Conservation (phyloP, 92 coral and sea anemone species). For the Palythoa grandis region DNA sequence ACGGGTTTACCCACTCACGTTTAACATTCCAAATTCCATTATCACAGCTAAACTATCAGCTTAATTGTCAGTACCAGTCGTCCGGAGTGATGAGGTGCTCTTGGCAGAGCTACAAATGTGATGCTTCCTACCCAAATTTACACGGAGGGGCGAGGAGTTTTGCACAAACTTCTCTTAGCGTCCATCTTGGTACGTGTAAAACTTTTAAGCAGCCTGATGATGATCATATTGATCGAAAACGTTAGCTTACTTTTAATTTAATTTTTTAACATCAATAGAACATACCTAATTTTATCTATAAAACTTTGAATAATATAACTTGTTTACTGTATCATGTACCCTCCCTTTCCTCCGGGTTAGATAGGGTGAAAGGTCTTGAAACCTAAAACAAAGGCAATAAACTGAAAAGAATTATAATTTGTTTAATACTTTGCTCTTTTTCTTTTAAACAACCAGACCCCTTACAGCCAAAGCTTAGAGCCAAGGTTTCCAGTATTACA, state of each 20-base stretch:
- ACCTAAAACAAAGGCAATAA: neutral
- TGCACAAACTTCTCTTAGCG: neutral
- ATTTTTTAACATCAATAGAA: no score
- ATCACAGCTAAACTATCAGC: neutral
- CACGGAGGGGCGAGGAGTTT: neutral
- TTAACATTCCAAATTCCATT: neutral
- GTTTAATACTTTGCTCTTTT: no score
- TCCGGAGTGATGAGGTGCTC: neutral
- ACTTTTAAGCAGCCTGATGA: no score
- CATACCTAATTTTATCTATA: no score
- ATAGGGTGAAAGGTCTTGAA: no score
- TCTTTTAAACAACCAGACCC: neutral
- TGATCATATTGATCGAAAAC: no score
- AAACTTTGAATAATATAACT: no score
- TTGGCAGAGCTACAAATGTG: neutral
- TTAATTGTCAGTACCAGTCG: neutral
- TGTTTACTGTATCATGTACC: no score
- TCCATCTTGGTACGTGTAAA: neutral
- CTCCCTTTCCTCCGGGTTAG: no score
- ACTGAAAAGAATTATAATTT: neutral
- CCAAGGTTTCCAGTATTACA: no score
- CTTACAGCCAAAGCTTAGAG: no score
- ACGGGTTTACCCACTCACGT: neutral
- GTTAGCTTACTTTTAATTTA: no score
- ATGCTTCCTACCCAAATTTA: slow-evolving; percentile 2